These are phyloP conservation scores for Pandemis corylana DNA, from an alignment of 2,888 invertebrate genomes.

Conservation along the genomic window DNA sequence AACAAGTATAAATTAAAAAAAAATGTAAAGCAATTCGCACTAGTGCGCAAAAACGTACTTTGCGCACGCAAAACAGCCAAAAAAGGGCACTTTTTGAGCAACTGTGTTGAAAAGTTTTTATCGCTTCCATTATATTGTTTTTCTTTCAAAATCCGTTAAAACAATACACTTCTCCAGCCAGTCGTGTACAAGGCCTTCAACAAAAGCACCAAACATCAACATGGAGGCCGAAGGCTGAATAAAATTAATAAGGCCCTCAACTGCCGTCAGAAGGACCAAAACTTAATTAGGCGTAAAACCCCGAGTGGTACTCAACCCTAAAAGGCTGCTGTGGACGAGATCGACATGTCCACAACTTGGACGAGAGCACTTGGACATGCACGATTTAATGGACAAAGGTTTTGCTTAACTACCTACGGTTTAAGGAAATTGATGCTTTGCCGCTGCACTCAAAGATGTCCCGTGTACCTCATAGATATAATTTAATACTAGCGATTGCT, in stretches of 20 bases:
- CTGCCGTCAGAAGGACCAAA: slow-evolving; percentile 22
- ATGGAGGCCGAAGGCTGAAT: slow-evolving; percentile 9
- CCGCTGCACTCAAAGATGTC: no score
- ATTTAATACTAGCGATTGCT: no score
- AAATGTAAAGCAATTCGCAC: no score
- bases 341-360: slow-evolving; percentile 56
- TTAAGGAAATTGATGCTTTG: neutral
- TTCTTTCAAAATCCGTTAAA: neutral
- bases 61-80: no score
- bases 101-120: no score
- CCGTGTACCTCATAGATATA: no score
- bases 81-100: no score
- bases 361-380: slow-evolving; percentile 45
- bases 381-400: slow-evolving; percentile 23
- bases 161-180: no score
- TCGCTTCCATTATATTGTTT: neutral
- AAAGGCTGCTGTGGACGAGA: slow-evolving; percentile 33
- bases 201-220: neutral
- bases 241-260: slow-evolving; percentile 31
- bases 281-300: slow-evolving; percentile 44
- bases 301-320: slow-evolving; percentile 41
- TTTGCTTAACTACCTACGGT: neutral
- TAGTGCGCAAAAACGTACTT: no score
- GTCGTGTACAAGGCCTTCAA: neutral
- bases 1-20: no score